Evolutionary conservation across 1,140 invertebrate species (phyloP), one percentile per base, ranked within the genome.

Genomic region (Melanaphis sacchari): DNA sequence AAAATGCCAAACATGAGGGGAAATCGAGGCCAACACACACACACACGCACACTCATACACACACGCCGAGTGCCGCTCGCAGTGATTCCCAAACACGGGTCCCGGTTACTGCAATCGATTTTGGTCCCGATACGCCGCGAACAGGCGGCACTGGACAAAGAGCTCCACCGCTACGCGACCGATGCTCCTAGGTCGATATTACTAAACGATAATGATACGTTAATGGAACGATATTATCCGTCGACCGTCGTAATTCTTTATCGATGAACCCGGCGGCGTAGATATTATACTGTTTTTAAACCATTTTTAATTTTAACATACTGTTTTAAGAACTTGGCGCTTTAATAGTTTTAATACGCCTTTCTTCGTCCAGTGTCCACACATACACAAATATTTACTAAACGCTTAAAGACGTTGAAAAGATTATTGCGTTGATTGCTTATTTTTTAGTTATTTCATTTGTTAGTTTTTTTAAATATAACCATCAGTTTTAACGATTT

Each of bases 41-140:
- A 66, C 38, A 26, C 24, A 90, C 36, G 66, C 24, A 84, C 40
- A 26, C 26, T 2, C 26, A 3, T 1, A 89, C 49, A 24, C 49
- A 89, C 84, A n/a, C 26, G 24, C 46, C 52, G 49, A 66, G 24
- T 90, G 54, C 38, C 24, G 3, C 54, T 21, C n/a, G 31, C 76
- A 92, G 90, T 92, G 90, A 92, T 92, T 92, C 66, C 90, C 90
- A 92, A 92, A 92, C 88, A 40, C 38, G 59, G 52, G 66, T 24
- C 54, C 31, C 66, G 90, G 66, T 41, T n/a, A 43, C n/a, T 40
- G 54, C n/a, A 41, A 92, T 92, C 90, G 90, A 92, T 92, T 92
- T 92, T 92, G 90, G 90, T 82, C 76, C 90, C 66, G 90, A 43
- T 81, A 81, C 43, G 38, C n/a, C 46, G 6, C 43, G 85, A 88